Conservation (phyloP, 1,140 invertebrate genomes). For the Manduca sexta region DNA sequence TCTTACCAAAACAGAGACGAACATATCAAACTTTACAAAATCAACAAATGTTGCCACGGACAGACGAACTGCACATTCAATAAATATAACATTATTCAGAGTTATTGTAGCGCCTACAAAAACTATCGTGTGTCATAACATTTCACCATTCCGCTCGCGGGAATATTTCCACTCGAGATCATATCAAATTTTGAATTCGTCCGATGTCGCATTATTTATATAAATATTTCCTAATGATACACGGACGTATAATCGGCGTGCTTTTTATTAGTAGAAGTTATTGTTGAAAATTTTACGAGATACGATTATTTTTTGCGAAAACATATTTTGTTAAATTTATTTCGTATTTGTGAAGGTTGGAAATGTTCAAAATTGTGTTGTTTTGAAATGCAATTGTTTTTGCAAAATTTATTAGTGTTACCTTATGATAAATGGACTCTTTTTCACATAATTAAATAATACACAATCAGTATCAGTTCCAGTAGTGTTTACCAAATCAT, state of each 20-base stretch:
- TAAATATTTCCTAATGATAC: constrained; percentile 8
- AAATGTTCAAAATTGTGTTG: too few species aligned
- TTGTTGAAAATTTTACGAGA: too few species aligned
- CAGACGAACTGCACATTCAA: background rate
- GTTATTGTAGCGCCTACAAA: constrained; percentile 9
- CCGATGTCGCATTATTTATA: too few species aligned
- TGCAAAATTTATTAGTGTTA: too few species aligned
- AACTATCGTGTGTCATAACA: constrained; percentile 13
- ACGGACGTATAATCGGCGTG: constrained; percentile 5
- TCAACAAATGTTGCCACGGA: background rate
- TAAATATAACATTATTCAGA: background rate
- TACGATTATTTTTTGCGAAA: too few species aligned
- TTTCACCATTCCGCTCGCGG: constrained; percentile 7
- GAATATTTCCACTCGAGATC: constrained; percentile 8
- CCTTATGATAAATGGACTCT: too few species aligned
- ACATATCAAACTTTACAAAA: background rate
- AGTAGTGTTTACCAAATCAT: too few species aligned
- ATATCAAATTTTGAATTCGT: background rate
- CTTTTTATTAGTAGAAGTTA: constrained; percentile 4
- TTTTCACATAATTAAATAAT: too few species aligned
- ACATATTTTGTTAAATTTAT: too few species aligned
- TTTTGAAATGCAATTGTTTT: too few species aligned
- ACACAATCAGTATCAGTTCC: too few species aligned
- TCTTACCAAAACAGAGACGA: background rate
- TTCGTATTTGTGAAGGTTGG: too few species aligned